phyloP scores from a whole-genome alignment of 1,140 invertebrate genomes.

The Odontomachus brunneus region DNA sequence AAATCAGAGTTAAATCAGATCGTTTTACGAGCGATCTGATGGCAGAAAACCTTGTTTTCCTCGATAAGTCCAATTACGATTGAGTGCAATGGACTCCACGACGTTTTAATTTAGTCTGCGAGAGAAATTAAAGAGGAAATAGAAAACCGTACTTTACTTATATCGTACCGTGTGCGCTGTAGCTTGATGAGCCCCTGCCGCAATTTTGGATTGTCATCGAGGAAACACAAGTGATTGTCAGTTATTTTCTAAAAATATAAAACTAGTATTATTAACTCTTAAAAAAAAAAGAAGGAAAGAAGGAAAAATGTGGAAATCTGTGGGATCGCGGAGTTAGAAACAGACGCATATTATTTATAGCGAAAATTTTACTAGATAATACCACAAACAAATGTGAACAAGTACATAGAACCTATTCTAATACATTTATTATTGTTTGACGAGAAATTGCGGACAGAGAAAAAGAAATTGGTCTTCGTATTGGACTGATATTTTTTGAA shows the following conservation, averaged over 20 bases:
- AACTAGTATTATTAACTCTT: conserved; percentile 82
- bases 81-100: conserved; percentile 55
- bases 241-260: conserved; percentile 82
- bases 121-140: conserved; percentile 32
- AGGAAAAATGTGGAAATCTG: conserved; percentile 34
- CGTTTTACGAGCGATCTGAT: conserved; percentile 74
- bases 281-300: conserved; percentile 49
- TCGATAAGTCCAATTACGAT: conserved; percentile 69
- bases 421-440: conserved; percentile 80
- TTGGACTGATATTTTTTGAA: conserved; percentile 83
- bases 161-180: conserved; percentile 44
- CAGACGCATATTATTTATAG: conserved; percentile 79
- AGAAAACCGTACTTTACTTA: conserved; percentile 22
- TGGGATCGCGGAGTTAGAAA: conserved; percentile 76
- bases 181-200: conserved; percentile 64
- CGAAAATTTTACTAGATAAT: conserved; percentile 82
- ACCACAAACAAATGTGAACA: conserved; percentile 81
- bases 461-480: conserved; percentile 77
- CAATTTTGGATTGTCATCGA: conserved; percentile 69
- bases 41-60: conserved; percentile 75
- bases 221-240: conserved; percentile 77
- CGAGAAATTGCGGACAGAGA: conserved; percentile 65
- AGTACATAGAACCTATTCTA: conserved; percentile 82
- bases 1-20: conserved; percentile 67
- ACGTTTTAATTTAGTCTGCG: conserved; percentile 65